phyloP scores from a whole-genome alignment of 2,113 vertebrate genomes.

The Urocitellus parryii region DNA sequence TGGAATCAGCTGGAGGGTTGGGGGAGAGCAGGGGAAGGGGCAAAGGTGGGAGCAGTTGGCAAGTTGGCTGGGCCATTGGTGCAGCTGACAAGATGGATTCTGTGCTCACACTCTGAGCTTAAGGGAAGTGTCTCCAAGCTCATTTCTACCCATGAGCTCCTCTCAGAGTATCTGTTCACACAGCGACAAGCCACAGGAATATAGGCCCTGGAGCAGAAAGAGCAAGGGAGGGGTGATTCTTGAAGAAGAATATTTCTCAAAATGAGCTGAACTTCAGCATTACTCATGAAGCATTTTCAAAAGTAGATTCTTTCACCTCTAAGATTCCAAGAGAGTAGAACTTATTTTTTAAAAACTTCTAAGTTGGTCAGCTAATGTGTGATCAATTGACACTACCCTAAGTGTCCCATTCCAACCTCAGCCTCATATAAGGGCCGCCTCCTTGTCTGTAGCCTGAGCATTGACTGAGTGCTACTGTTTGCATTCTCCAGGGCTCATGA shows the following conservation, averaged over 20 bases:
- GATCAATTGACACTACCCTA: neutral
- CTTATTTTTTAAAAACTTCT: neutral
- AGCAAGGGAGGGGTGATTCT: neutral
- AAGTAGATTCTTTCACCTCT: neutral
- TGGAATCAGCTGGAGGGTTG: neutral
- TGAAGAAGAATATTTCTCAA: neutral
- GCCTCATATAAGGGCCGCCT: accelerated
- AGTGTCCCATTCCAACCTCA: neutral
- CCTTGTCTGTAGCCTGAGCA: neutral
- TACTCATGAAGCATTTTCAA: neutral
- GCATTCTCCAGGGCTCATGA: neutral
- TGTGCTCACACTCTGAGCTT: neutral
- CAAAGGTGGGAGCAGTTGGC: neutral
- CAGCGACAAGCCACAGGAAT: slow-evolving; percentile 35
- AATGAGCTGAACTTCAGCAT: neutral
- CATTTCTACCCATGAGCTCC: neutral
- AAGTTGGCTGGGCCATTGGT: neutral
- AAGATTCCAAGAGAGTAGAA: slow-evolving; percentile 3
- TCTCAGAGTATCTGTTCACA: slow-evolving; percentile 5
- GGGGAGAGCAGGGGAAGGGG: neutral
- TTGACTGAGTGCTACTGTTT: neutral
- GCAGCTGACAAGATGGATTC: neutral
- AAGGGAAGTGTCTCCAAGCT: slow-evolving; percentile 20
- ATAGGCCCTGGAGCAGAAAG: neutral
- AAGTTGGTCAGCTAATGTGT: neutral